Evolutionary conservation across 2,113 vertebrate genomes (phyloP), one percentile per base, ranked within the genome.

Genomic region (Planiliza haematocheilus): DNA sequence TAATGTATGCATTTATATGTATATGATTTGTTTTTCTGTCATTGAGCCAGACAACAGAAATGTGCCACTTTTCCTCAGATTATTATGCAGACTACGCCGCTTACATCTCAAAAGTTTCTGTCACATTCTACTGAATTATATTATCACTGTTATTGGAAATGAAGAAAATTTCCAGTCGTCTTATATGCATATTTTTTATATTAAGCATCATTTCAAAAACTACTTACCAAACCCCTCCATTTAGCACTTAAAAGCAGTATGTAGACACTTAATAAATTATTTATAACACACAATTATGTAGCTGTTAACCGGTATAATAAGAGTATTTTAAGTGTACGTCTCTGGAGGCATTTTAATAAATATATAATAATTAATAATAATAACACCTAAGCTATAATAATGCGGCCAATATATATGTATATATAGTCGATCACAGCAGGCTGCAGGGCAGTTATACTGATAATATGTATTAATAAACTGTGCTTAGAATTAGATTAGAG

Each of bases 1-100:
- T 63, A 30, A 67, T 34, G 18, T 55, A 49, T 57, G 55, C 57
- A 70, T 87, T 75, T 80, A 74, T 30, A 74, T 79, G 71, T 62
- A 57, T 52, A 20, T 50, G 55, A 72, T 75, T 85, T 80, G 42
- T 72, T 81, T 80, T 68, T 43, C 24, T 30, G 24, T 30, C 61
- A 36, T 53, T 49, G 14, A 58, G 52, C 34, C 34, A 70, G 20
- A 51, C 30, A 17, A 34, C 63, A 79, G 37, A 64, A 58, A 55
- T 48, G 13, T 46, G 41, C 17, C 38, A 16, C 53, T 69, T 55
- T 46, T 72, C 12, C 58, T 49, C 20, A 57, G 55, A 70, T 65
- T 70, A 80, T 81, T 79, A 79, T 30, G 24, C 24, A 30, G 24
- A 30, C 2, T 30, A 30, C 24, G 5, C 2, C 3, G 24, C 24